These are phyloP conservation scores for Nasonia vitripennis DNA, from an alignment of 1,140 invertebrate genomes.

Conservation along the genomic window DNA sequence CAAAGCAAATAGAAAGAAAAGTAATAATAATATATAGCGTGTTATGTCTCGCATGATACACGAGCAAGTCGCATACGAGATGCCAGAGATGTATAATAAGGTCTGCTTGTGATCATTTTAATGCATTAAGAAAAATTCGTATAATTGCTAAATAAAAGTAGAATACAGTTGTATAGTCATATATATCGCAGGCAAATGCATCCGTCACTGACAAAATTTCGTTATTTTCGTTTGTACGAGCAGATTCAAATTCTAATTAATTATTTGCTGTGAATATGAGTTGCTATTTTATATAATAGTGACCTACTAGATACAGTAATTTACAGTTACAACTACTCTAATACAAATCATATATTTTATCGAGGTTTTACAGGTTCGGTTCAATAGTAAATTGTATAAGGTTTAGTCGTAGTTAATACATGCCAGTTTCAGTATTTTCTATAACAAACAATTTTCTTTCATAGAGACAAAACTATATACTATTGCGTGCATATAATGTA, in stretches of 20 bases:
- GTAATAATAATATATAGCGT: neutral
- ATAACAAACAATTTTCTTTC: too few relatives aligned
- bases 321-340: neutral
- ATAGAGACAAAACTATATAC: neutral
- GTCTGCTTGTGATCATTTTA: neutral
- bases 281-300: too few relatives aligned
- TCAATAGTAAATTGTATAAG: neutral
- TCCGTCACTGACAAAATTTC: neutral
- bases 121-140: neutral
- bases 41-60: neutral
- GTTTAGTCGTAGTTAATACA: neutral
- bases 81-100: neutral
- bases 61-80: neutral
- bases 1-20: conserved; percentile 27
- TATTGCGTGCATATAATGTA: neutral
- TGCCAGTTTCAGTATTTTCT: too few relatives aligned
- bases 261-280: too few relatives aligned
- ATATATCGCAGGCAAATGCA: neutral
- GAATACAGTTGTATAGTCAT: neutral
- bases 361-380: neutral
- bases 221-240: neutral
- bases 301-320: neutral
- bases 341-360: neutral
- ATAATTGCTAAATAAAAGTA: neutral
- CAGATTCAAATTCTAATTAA: neutral